Percentiles rank a stretch among this genome's conserved stretches.
Conservation (phyloP, 2,113 vertebrate genomes). For the Ciconia maguari region DNA sequence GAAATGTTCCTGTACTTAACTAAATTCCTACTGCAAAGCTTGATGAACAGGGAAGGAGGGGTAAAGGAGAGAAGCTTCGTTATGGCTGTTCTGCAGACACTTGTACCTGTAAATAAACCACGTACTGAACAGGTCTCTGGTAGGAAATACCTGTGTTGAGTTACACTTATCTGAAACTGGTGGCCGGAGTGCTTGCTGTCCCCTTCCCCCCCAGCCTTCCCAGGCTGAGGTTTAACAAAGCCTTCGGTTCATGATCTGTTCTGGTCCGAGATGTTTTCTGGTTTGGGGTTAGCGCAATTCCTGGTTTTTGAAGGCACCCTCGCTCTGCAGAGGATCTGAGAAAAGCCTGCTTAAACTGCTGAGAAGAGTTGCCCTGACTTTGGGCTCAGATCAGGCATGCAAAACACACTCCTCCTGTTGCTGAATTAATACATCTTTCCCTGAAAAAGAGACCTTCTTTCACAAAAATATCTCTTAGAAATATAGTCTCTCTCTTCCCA, state of each 20-base stretch:
- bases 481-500: neutral
- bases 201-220: neutral
- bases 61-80: neutral
- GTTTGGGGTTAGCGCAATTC: neutral
- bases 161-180: fast-evolving
- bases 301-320: neutral
- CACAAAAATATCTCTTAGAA: neutral
- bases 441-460: neutral
- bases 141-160: neutral
- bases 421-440: neutral
- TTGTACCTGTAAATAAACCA: neutral
- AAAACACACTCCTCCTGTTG: neutral
- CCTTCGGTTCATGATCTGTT: neutral
- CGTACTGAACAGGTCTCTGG: fast-evolving
- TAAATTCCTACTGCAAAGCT: neutral
- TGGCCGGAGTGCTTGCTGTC: neutral
- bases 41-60: neutral
- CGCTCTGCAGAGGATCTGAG: neutral
- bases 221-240: neutral
- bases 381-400: neutral
- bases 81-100: neutral
- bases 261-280: neutral
- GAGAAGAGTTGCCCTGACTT: neutral
- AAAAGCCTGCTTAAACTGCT: neutral
- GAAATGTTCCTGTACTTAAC: neutral